A percentile compares a stretch with the other conserved stretches of the same genome.
Conservation (phyloP, 2,797 vertebrate genomes). For the Eutrigla gurnardus region DNA sequence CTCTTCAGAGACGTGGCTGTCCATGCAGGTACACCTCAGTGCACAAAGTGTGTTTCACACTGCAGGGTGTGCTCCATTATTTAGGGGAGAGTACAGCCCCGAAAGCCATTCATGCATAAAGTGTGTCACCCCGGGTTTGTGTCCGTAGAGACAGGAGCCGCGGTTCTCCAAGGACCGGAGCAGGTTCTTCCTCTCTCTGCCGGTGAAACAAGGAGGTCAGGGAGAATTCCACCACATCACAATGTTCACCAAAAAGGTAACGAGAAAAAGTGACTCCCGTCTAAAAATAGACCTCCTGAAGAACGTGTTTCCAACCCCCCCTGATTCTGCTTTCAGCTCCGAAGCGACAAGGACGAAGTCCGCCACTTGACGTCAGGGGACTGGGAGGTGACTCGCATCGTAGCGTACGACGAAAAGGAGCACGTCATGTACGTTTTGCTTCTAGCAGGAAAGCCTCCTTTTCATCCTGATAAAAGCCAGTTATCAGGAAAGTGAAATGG, state of each 20-base stretch:
- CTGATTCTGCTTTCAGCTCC: conserved; percentile 76
- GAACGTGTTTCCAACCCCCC: neutral
- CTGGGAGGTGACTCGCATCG: conserved; percentile 95
- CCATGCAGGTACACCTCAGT: conserved; percentile 66
- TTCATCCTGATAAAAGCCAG: neutral
- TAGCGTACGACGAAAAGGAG: conserved; percentile 91
- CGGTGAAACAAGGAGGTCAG: conserved; percentile 94
- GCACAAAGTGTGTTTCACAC: neutral
- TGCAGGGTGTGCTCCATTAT: neutral
- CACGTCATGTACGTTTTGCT: conserved; percentile 89
- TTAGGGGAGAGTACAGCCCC: neutral
- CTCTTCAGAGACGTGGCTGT: conserved; percentile 68
- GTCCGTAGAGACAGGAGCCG: conserved; percentile 87
- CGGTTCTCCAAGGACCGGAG: conserved; percentile 88
- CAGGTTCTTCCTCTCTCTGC: conserved; percentile 92
- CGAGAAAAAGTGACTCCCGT: neutral
- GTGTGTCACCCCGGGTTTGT: conserved; percentile 29
- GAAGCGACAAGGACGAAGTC: conserved; percentile 88
- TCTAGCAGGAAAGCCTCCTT: neutral
- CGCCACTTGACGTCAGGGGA: conserved; percentile 93
- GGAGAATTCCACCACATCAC: conserved; percentile 96
- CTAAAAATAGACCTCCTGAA: neutral
- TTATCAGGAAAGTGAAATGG: too few relatives aligned
- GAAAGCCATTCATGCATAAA: conserved; percentile 3
- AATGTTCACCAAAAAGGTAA: conserved; percentile 92